A percentile compares a stretch with the other conserved stretches of the same genome.
phyloP scores from a whole-genome alignment of 2,888 invertebrate species.

The Hipparchia sbordonii region DNA sequence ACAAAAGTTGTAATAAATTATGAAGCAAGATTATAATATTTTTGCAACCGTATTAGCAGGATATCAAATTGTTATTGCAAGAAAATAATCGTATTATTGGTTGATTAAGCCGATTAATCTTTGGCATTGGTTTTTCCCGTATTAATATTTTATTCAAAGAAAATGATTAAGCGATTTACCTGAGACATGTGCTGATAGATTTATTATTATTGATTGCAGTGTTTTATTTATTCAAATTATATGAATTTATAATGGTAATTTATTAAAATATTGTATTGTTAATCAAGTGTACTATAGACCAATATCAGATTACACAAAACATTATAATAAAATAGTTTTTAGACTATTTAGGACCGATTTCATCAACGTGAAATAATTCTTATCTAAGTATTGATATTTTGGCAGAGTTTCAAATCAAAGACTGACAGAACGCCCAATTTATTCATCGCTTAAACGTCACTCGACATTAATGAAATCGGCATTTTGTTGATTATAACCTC shows the following conservation, averaged over 20 bases:
- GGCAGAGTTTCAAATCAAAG: no score
- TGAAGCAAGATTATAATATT: slow-evolving; percentile 1
- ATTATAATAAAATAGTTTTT: neutral
- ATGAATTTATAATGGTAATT: slow-evolving; percentile 2
- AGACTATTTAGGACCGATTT: no score
- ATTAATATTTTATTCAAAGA: slow-evolving; percentile 22
- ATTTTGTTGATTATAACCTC: no score
- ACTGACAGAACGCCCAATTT: no score
- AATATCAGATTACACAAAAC: neutral
- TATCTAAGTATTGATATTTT: no score
- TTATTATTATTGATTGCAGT: slow-evolving; percentile 26
- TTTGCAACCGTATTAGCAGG: neutral
- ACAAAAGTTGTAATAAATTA: no score
- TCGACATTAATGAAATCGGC: no score
- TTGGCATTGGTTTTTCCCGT: slow-evolving; percentile 32
- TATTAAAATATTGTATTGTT: neutral
- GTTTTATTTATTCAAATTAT: slow-evolving; percentile 8
- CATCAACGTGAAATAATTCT: no score
- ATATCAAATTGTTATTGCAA: slow-evolving; percentile 22
- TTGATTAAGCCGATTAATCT: slow-evolving; percentile 21
- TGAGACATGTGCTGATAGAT: slow-evolving; percentile 15
- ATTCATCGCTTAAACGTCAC: no score
- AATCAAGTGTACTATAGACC: neutral
- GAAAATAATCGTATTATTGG: slow-evolving; percentile 29
- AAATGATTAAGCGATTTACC: slow-evolving; percentile 21